Conservation (phyloP, 2,888 invertebrate genomes). For the Drosophila diplacantha region DNA sequence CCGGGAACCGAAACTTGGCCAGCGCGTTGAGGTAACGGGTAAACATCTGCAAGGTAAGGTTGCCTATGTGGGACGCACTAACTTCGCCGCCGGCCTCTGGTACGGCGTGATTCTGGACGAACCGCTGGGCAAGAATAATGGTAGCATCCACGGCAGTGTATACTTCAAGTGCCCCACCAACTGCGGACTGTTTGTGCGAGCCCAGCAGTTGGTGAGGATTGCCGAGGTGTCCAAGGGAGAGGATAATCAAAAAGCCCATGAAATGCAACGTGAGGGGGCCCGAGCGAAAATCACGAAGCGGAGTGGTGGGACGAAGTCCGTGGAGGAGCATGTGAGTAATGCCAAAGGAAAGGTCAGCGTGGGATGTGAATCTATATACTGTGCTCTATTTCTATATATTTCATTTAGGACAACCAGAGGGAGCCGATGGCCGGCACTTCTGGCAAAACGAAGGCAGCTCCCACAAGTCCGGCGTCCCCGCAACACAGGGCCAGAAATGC, state of each 20-base stretch:
- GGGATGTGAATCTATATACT: not conserved
- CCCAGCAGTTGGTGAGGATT: constrained; percentile 85
- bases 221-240: constrained; percentile 14
- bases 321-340: constrained; percentile 53
- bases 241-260: constrained; percentile 37
- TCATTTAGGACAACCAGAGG: constrained; percentile 26
- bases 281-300: constrained; percentile 29
- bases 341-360: not conserved
- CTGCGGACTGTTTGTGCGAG: constrained; percentile 95
- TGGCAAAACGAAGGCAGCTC: constrained; percentile 9
- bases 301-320: constrained; percentile 24
- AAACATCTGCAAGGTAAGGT: constrained; percentile 93
- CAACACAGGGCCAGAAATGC: constrained; percentile 13
- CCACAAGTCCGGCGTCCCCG: constrained; percentile 16
- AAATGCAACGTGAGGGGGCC: constrained; percentile 57
- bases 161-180: constrained; percentile 97
- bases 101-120: constrained; percentile 96
- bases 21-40: constrained; percentile 79
- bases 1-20: constrained; percentile 59
- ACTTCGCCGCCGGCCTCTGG: constrained; percentile 96
- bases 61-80: constrained; percentile 93
- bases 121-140: constrained; percentile 97
- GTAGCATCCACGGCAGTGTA: constrained; percentile 91
- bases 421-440: constrained; percentile 27
- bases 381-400: not conserved